Evolutionary conservation across 2,113 vertebrate species (phyloP).

Genomic region (Actenoides hombroni): DNA sequence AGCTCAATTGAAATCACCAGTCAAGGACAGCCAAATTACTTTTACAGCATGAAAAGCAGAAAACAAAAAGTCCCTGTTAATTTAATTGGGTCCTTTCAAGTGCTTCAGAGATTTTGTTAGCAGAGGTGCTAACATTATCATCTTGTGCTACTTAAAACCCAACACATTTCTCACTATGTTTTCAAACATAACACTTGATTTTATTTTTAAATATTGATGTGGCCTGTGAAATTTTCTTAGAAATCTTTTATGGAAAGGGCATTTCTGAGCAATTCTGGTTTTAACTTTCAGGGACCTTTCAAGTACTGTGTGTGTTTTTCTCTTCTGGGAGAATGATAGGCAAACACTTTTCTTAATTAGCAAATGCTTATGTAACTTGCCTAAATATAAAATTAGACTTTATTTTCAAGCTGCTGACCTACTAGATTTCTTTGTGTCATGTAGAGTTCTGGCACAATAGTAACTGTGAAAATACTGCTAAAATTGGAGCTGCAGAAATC

Average conservation of each 20-base stretch:
- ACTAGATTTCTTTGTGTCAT: conserved; percentile 70
- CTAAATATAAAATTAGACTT: conserved; percentile 74
- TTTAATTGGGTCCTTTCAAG: conserved; percentile 53
- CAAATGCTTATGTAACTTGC: conserved; percentile 58
- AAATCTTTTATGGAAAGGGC: conserved; percentile 53
- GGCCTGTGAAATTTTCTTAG: conserved; percentile 53
- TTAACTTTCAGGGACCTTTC: conserved; percentile 60
- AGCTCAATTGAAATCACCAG: neutral
- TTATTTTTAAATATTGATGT: conserved; percentile 57
- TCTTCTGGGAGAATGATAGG: conserved; percentile 18
- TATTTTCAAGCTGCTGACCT: conserved; percentile 67
- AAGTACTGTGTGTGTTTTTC: conserved; percentile 2
- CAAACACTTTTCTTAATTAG: conserved; percentile 70
- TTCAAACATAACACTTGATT: conserved; percentile 58
- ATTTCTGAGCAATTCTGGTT: conserved; percentile 38
- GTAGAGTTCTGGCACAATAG: conserved; percentile 59
- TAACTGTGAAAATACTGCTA: conserved; percentile 62
- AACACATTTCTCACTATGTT: conserved; percentile 56
- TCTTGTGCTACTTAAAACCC: conserved; percentile 43
- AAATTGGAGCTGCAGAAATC: conserved; percentile 60
- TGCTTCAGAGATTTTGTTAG: conserved; percentile 61
- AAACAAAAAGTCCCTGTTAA: conserved; percentile 52
- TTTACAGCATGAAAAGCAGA: conserved; percentile 9
- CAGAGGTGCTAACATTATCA: conserved; percentile 42
- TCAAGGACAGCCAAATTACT: conserved; percentile 16